Evolutionary conservation across 2,113 vertebrate species (phyloP).

Genomic region (Lontra canadensis): DNA sequence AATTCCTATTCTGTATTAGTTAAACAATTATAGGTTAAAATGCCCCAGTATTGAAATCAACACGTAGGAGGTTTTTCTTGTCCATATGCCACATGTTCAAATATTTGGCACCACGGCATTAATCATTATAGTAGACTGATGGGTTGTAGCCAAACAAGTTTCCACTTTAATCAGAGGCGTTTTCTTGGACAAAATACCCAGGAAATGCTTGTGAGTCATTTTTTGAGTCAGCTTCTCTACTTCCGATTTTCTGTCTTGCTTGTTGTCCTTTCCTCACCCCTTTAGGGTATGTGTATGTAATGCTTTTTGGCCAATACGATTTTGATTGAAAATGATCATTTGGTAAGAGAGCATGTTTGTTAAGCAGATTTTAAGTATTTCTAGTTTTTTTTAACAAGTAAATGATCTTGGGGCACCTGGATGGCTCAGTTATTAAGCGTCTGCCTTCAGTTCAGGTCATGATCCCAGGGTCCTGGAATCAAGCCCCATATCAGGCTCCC

Average conservation of each 20-base stretch:
- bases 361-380: slow-evolving; percentile 23
- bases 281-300: not conserved
- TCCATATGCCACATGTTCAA: slow-evolving; percentile 27
- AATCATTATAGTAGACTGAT: slow-evolving; percentile 43
- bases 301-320: not conserved
- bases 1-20: slow-evolving; percentile 19
- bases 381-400: not conserved
- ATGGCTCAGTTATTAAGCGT: too few relatives aligned
- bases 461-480: too few relatives aligned
- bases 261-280: not conserved
- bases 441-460: too few relatives aligned
- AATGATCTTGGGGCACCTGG: not conserved
- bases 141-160: slow-evolving; percentile 36
- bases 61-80: not conserved
- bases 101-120: slow-evolving; percentile 52
- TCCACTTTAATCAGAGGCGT: slow-evolving; percentile 48
- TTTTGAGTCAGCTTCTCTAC: slow-evolving; percentile 34
- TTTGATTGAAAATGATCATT: slow-evolving; percentile 51
- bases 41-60: slow-evolving; percentile 20
- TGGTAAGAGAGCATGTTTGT: slow-evolving; percentile 27
- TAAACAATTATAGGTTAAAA: not conserved
- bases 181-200: slow-evolving; percentile 25
- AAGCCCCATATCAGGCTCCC: too few relatives aligned
- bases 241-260: slow-evolving; percentile 41
- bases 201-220: slow-evolving; percentile 59